phyloP scores from a whole-genome alignment of 2,888 invertebrate genomes.

The Eubasilissa splendida region DNA sequence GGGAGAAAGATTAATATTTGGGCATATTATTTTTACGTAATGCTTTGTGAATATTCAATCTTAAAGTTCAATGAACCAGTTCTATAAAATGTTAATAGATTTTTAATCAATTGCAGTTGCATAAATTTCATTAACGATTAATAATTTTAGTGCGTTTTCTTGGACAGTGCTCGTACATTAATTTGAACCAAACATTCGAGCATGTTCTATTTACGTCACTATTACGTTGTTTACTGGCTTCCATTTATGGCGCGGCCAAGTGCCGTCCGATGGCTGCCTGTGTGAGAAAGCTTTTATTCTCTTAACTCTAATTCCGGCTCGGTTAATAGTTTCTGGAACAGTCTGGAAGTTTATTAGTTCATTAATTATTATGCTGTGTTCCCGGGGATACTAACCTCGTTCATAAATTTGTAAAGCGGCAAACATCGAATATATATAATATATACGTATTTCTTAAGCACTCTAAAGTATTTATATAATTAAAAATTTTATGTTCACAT shows the following conservation, averaged over 20 bases:
- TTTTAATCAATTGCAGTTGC: neutral
- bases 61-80: neutral
- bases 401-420: conserved; percentile 17
- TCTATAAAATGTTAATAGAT: neutral
- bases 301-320: conserved; percentile 47
- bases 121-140: neutral
- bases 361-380: conserved; percentile 47
- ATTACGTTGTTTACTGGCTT: conserved; percentile 29
- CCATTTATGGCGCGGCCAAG: conserved; percentile 43
- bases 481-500: too few species aligned
- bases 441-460: too few species aligned
- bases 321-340: conserved; percentile 49
- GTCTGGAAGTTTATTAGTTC: conserved; percentile 48
- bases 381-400: conserved; percentile 35
- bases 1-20: too few species aligned
- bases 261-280: conserved; percentile 43
- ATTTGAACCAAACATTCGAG: too few species aligned
- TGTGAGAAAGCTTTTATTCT: conserved; percentile 47
- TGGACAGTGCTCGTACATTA: too few species aligned
- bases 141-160: neutral
- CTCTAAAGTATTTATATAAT: too few species aligned
- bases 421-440: neutral
- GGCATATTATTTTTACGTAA: too few species aligned
- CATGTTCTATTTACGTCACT: neutral
- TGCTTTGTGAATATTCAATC: neutral